Evolutionary conservation across 2,797 vertebrate species (phyloP).

Genomic region (Chelonia mydas): DNA sequence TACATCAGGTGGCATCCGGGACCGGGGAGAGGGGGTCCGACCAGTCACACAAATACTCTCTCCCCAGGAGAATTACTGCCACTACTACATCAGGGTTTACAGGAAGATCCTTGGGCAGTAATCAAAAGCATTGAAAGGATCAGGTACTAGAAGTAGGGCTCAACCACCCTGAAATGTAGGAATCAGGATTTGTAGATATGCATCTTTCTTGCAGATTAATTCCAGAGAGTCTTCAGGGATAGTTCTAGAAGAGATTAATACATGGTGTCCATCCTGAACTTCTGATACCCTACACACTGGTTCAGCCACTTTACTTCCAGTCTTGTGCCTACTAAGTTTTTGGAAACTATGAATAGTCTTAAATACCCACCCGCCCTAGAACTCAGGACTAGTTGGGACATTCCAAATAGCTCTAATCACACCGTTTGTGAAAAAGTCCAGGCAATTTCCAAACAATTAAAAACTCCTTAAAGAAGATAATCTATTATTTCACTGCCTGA

Average conservation of each 20-base stretch:
- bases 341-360: background rate
- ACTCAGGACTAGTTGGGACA: background rate
- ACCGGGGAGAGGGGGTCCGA: no score
- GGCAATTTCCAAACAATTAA: background rate
- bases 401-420: background rate
- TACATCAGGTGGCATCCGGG: no score
- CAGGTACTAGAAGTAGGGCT: background rate
- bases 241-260: background rate
- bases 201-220: background rate
- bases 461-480: background rate
- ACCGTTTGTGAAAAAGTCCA: background rate
- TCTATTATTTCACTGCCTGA: background rate
- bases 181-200: background rate
- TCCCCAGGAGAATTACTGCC: background rate
- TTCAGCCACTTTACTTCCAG: background rate
- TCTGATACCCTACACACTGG: background rate
- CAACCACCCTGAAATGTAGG: background rate
- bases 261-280: background rate
- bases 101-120: background rate
- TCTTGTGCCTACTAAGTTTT: background rate
- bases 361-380: background rate
- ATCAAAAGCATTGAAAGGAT: background rate
- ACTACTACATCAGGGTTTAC: background rate
- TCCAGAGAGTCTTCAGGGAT: background rate
- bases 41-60: background rate